Evolutionary conservation across 2,113 vertebrate genomes (phyloP), one percentile per base, ranked within the genome.

Genomic region (Mustela lutreola): DNA sequence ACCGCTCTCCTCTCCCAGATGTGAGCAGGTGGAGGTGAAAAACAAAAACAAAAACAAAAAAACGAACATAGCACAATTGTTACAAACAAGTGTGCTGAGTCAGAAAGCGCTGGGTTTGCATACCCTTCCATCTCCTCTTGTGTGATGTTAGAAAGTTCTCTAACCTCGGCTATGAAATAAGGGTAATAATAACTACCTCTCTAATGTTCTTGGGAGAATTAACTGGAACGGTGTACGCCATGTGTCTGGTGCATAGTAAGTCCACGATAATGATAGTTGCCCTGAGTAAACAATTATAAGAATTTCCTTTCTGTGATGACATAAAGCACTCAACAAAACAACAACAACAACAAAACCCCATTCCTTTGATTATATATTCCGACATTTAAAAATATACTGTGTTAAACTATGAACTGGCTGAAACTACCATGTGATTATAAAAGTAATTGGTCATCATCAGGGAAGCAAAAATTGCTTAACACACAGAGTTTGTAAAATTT

Each of bases 331-430:
- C 4, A 11, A 26, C 2, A 62, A 24, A 50, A 48, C 48, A 48
- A 48, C 48, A 80, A 11, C 8, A 62, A 24, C 4, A 62, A 62
- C 22, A 24, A 28, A 63, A 63, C 2, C 62, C 5, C 7, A 5
- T 81, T 18, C 42, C 14, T n/a, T 22, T 80, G 87, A 70, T 73
- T 28, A 81, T 67, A 31, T 56, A 50, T 67, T 28, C 26, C 75
- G 39, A 86, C 21, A 22, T 89, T 48, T 53, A 48, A 89, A 90
- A 96, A 97, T 65, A 42, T 26, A 91, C 71, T 73, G 21, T 16
- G 85, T 70, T 80, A 94, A 95, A 90, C 16, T 18, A 10, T 18
- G 65, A 16, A 81, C 7, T 86, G 21, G 28, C 53, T 71, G 70
- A 71, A 97, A 83, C 3, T 7, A 45, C 12, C 11, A 60, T 39